phyloP scores from a whole-genome alignment of 1,140 invertebrate species.

The Neotoxoptera formosana region DNA sequence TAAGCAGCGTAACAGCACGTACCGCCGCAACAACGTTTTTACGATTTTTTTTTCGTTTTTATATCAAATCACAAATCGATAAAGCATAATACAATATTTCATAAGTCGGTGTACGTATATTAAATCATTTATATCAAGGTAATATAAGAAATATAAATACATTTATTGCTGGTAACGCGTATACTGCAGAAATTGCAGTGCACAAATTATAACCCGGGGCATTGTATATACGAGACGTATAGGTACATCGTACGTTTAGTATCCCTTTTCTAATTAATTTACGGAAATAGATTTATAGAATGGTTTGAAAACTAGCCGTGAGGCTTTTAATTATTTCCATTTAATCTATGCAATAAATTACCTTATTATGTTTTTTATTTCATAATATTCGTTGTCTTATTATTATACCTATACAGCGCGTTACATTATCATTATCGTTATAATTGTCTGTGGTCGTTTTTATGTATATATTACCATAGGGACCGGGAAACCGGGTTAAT shows the following conservation, averaged over 20 bases:
- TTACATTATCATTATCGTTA: background rate
- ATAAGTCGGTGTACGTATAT: background rate
- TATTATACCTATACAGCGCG: background rate
- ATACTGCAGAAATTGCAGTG: background rate
- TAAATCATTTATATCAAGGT: slow-evolving; percentile 5
- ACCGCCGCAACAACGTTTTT: background rate
- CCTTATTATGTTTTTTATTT: slow-evolving; percentile 4
- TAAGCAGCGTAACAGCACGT: background rate
- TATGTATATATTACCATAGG: background rate
- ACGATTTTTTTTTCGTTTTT: background rate
- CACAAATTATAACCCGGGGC: background rate
- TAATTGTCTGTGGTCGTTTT: background rate
- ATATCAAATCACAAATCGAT: background rate
- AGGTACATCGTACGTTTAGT: background rate
- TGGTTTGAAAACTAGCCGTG: background rate
- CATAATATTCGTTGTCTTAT: background rate
- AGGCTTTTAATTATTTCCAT: slow-evolving; percentile 11
- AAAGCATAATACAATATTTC: slow-evolving; percentile 14
- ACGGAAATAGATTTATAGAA: background rate
- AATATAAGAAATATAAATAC: background rate
- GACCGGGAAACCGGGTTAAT: background rate
- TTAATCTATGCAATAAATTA: slow-evolving; percentile 17
- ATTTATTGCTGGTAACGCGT: background rate
- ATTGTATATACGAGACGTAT: background rate
- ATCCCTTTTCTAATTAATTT: background rate